phyloP scores from a whole-genome alignment of 2,888 invertebrate species.

The Hypselothyrea guttata region DNA sequence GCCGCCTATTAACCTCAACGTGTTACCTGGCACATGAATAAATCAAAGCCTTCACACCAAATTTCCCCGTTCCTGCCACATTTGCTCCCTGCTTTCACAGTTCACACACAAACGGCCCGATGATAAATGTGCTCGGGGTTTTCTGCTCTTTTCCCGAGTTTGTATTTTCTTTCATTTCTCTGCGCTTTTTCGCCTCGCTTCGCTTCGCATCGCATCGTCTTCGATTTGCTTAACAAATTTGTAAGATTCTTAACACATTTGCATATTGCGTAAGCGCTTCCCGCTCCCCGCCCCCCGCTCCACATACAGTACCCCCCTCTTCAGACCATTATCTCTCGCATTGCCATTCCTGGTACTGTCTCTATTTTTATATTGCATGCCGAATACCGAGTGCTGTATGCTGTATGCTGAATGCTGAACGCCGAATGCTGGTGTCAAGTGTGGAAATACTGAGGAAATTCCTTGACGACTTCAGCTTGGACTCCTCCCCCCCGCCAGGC shows the following conservation, averaged over 20 bases:
- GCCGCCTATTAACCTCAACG: slow-evolving; percentile 70
- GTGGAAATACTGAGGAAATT: slow-evolving; percentile 42
- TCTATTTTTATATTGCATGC: slow-evolving; percentile 41
- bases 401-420: too few relatives aligned
- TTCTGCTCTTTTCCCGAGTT: too few relatives aligned
- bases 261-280: slow-evolving; percentile 68
- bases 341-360: slow-evolving; percentile 13
- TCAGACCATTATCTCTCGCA: neutral
- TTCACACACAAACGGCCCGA: slow-evolving; percentile 41
- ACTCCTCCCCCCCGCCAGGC: slow-evolving; percentile 25
- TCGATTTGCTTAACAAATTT: slow-evolving; percentile 78
- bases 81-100: neutral
- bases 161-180: slow-evolving; percentile 17
- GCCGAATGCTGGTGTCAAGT: slow-evolving; percentile 57
- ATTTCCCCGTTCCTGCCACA: slow-evolving; percentile 11
- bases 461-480: slow-evolving; percentile 49
- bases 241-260: slow-evolving; percentile 76
- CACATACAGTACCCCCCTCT: neutral
- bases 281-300: neutral
- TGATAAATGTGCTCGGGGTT: slow-evolving; percentile 62
- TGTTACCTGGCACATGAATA: slow-evolving; percentile 70
- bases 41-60: slow-evolving; percentile 65
- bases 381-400: too few relatives aligned
- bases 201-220: slow-evolving; percentile 42
- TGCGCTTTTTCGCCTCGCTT: too few relatives aligned